Evolutionary conservation across 2,888 invertebrate genomes (phyloP).

Genomic region (Kryphioiulus occultus): DNA sequence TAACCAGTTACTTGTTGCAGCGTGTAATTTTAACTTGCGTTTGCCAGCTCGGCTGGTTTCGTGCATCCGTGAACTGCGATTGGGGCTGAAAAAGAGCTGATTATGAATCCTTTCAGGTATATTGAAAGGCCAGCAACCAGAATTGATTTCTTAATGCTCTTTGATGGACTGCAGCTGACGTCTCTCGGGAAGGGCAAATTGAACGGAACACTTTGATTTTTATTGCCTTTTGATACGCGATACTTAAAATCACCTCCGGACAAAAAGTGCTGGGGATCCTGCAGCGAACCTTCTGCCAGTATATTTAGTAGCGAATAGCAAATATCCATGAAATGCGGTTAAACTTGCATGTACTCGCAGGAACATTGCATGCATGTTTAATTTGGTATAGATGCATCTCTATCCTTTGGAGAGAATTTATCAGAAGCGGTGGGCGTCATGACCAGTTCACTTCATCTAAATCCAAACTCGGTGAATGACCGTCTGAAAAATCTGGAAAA

Average conservation of each 20-base stretch:
- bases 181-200: background rate
- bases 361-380: background rate
- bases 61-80: background rate
- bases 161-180: background rate
- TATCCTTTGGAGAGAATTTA: too few relatives aligned
- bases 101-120: background rate
- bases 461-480: too few relatives aligned
- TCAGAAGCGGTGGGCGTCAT: too few relatives aligned
- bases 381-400: background rate
- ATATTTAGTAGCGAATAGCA: background rate
- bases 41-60: background rate
- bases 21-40: background rate
- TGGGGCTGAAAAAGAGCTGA: background rate
- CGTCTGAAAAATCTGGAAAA: too few relatives aligned
- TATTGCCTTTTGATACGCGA: background rate
- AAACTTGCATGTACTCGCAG: too few relatives aligned
- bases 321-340: background rate
- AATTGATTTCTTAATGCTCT: background rate
- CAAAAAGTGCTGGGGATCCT: background rate
- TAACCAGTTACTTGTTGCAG: background rate
- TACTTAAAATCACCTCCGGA: background rate
- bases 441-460: too few relatives aligned
- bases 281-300: background rate
- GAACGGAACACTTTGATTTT: background rate
- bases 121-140: background rate